Base-by-base conservation (phyloP, 2,113 vertebrate species). In the Corythaeola cristata region DNA sequence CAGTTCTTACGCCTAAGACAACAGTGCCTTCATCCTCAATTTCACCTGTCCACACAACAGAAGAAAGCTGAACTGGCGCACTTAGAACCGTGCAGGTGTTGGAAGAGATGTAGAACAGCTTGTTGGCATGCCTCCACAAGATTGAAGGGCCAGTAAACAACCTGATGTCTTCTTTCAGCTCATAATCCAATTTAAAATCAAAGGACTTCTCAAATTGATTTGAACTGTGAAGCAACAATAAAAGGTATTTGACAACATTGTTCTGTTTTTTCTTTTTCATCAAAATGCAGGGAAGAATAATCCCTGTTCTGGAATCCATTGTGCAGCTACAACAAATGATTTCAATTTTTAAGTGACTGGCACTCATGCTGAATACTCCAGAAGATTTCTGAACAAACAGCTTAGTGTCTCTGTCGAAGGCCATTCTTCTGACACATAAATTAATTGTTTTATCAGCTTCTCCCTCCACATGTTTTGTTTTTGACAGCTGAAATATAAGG, bases 71-170 rank as follows among this genome's bases (percentile, higher is more conserved):
- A 79, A 98, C 11, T 53, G 99, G 98, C 24, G 98, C 87, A 90
- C 97, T 98, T 58, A 91, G 94, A 73, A 99, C 96, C 4, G 91
- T 94, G 15, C 91, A 55, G 35, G 95, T 94, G 73, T 95, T 67
- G 8, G 97, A 75, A 53, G 98, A 99, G 32, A 98, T 90, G 88
- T 97, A 98, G 93, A 98, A 99, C 47, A 99, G 94, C 22, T 93
- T 90, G 56, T 95, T 93, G 6, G 85, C 75, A 33, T 98, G 97
- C 26, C 91, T 98, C 99, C 99, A 99, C 60, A 99, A 41, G 88
- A 99, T 73, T 5, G 98, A 98, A 45, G 99, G 99, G 19, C 99
- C 99, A 76, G 94, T 68, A 64, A 99, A 96, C 93, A 99, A 93
- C 23, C 73, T 96, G 85, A 99, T 47, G 12, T 81, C 79, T 30